These are phyloP conservation scores for Aspidoscelis tigris DNA, from an alignment of 2,113 vertebrate genomes.

Conservation along the genomic window DNA sequence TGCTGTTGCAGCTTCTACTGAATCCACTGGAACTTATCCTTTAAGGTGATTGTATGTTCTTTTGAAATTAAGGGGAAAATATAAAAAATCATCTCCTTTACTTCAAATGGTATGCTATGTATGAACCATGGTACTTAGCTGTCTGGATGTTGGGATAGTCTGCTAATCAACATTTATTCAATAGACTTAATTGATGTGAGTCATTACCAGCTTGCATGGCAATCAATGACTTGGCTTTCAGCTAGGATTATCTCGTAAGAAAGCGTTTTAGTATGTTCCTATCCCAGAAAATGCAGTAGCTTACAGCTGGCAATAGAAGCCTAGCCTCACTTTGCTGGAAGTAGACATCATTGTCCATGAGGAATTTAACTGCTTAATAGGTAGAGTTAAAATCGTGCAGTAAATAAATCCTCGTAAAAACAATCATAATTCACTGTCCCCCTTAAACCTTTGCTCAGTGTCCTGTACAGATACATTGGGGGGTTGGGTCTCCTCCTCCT, in stretches of 20 bases:
- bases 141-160: background rate
- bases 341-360: too few relatives aligned
- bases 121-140: background rate
- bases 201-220: conserved; percentile 39
- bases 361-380: too few relatives aligned
- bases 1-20: background rate
- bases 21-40: too few relatives aligned
- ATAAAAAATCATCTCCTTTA: background rate
- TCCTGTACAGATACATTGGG: conserved; percentile 49
- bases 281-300: conserved; percentile 49
- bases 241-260: conserved; percentile 37
- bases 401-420: conserved; percentile 39
- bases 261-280: conserved; percentile 37
- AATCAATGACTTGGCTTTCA: conserved; percentile 45
- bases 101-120: conserved; percentile 16
- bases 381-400: too few relatives aligned
- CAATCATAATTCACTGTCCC: conserved; percentile 49
- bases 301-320: conserved; percentile 31
- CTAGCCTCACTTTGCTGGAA: too few relatives aligned
- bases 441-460: conserved; percentile 58
- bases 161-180: background rate
- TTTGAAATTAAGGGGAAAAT: background rate
- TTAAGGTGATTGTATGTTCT: background rate
- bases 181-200: conserved; percentile 23
- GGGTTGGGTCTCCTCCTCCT: background rate